Percentiles rank a stretch among this genome's conserved stretches.
Evolutionary conservation across 2,797 vertebrate species (phyloP).

Genomic region (Mionectes olivaceus): DNA sequence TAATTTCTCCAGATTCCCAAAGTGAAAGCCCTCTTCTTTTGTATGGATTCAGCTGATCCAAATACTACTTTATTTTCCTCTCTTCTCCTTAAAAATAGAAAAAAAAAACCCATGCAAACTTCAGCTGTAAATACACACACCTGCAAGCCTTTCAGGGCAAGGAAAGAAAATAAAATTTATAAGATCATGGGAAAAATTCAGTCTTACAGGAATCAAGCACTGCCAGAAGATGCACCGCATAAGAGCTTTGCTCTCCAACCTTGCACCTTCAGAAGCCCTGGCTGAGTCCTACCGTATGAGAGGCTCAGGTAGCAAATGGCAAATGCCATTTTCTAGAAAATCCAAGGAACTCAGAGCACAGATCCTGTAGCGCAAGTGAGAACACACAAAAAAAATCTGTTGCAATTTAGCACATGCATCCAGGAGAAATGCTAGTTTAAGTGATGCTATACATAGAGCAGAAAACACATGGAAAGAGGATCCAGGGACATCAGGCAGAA

Average conservation of each 20-base stretch:
- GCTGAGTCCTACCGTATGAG: not conserved
- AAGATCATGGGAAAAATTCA: not conserved
- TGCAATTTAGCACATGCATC: not conserved
- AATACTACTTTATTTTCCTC: not conserved
- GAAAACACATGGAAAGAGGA: not conserved
- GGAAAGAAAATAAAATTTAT: not conserved
- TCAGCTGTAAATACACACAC: not conserved
- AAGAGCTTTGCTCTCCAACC: not conserved
- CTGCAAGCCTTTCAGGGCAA: not conserved
- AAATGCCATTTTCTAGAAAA: not conserved
- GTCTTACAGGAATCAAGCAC: not conserved
- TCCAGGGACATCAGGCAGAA: not conserved
- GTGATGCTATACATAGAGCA: not conserved
- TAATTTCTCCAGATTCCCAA: not conserved
- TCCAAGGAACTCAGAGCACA: not conserved
- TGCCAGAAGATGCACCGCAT: not conserved
- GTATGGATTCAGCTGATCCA: not conserved
- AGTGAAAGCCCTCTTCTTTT: not conserved
- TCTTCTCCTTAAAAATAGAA: not conserved
- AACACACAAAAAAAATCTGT: not conserved
- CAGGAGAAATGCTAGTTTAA: not conserved
- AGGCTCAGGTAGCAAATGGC: not conserved
- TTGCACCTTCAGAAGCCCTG: not conserved
- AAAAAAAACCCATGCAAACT: accelerated
- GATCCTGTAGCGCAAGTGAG: not conserved